These are phyloP conservation scores for Mus spretus DNA, from an alignment of 2,797 vertebrate species.

Conservation along the genomic window DNA sequence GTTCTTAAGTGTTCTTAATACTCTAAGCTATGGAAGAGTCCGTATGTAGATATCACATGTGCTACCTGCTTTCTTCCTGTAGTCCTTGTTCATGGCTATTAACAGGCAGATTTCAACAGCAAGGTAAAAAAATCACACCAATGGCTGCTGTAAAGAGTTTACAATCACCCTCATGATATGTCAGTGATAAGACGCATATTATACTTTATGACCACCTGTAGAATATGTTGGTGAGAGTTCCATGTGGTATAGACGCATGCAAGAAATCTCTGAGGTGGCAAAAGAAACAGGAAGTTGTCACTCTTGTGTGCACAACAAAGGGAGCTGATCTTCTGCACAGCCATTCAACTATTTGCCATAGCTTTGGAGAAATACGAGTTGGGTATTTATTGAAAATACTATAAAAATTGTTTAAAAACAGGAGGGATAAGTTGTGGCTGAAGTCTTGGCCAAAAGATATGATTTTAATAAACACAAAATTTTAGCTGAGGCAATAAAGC, in stretches of 20 bases:
- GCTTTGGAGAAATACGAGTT: neutral
- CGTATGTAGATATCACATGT: neutral
- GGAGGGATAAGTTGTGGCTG: neutral
- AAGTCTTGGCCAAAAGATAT: neutral
- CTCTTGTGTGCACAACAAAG: fast-evolving
- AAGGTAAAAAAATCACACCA: neutral
- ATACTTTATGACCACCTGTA: neutral
- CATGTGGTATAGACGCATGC: neutral
- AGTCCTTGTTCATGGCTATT: neutral
- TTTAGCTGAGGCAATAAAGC: neutral
- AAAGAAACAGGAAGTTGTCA: neutral
- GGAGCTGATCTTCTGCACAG: fast-evolving
- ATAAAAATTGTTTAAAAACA: neutral
- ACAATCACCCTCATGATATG: neutral
- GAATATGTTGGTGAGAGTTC: neutral
- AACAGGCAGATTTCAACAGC: constrained; percentile 6
- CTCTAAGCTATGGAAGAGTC: fast-evolving
- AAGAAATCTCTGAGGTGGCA: neutral
- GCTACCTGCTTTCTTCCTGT: fast-evolving
- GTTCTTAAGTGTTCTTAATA: neutral
- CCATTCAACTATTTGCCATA: neutral
- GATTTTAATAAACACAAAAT: neutral
- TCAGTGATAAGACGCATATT: neutral
- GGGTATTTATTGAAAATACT: neutral
- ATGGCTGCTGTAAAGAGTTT: constrained; percentile 4